These are phyloP conservation scores for Bhutanitis thaidina DNA, from an alignment of 2,888 invertebrate species.

Conservation along the genomic window DNA sequence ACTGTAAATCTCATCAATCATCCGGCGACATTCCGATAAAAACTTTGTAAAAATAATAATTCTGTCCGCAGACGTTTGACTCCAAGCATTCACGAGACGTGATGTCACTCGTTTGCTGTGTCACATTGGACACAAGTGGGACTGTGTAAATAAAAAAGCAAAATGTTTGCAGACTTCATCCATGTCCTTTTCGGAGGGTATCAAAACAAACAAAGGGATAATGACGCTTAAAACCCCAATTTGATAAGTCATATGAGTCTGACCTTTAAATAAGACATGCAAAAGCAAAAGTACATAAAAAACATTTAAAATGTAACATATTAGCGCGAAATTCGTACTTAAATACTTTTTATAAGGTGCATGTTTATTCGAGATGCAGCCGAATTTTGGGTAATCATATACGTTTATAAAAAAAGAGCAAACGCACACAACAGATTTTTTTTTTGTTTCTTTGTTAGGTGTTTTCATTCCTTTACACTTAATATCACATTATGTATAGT, in stretches of 20 bases:
- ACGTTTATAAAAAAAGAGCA: too few relatives aligned
- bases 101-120: slow-evolving; percentile 61
- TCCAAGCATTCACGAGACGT: slow-evolving; percentile 47
- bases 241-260: slow-evolving; percentile 14
- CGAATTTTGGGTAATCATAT: too few relatives aligned
- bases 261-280: slow-evolving; percentile 4
- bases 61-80: slow-evolving; percentile 26
- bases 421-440: too few relatives aligned
- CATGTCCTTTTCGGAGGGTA: slow-evolving; percentile 33
- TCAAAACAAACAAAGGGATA: slow-evolving; percentile 28
- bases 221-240: slow-evolving; percentile 26
- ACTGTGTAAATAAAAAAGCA: slow-evolving; percentile 48
- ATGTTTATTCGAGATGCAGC: too few relatives aligned
- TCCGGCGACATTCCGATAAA: slow-evolving; percentile 8
- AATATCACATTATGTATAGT: too few relatives aligned
- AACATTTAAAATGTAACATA: too few relatives aligned
- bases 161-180: slow-evolving; percentile 50
- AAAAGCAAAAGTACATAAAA: not conserved
- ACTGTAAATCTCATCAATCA: slow-evolving; percentile 11
- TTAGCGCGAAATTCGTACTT: too few relatives aligned
- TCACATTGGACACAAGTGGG: slow-evolving; percentile 59
- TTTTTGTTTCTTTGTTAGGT: too few relatives aligned
- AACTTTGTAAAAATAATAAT: slow-evolving; percentile 22
- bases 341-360: too few relatives aligned
- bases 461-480: too few relatives aligned